Base-by-base conservation (phyloP, 1,140 invertebrate genomes). In the Gonioctena quinquepunctata region DNA sequence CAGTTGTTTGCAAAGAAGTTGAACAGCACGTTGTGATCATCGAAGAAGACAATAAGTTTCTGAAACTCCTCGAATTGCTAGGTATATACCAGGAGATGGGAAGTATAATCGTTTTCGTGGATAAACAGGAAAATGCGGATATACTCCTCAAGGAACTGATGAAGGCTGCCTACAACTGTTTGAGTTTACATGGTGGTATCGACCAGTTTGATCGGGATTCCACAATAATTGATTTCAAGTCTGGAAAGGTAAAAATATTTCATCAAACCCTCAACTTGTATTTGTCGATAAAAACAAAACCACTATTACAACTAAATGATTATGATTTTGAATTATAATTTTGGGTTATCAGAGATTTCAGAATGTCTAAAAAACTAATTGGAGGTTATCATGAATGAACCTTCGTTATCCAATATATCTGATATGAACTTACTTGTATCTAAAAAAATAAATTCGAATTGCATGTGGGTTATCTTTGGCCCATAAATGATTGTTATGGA, bases 181-280 rank as follows among this genome's bases (percentile, higher is more conserved):
- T 99, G 90, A 96, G 97, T 23, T 87, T 99, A 19, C 98, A 99
- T 82, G 98, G 98, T 56, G 98, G 96, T 77, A 99, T 99, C 77
- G 98, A 99, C 86, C 98, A 99, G 84, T 98, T 97, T 83, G 98
- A 99, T 86, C 88, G 98, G 73, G 98, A 99, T 85, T 97, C 95
- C 1, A 99, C 96, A 0, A 99, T 99, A 73, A 88, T 95, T 22
- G 97, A 99, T 83, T 99, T 99, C 83, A 99, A 99, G 86, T 90
- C 90, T 26, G 97, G 97, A 42, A 93, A 95, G 81, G 91, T 93
- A 61, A n/a, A n/a, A n/a, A n/a, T n/a, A n/a, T n/a, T n/a, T n/a
- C n/a, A n/a, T n/a, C n/a, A n/a, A n/a, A n/a, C n/a, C n/a, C n/a
- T n/a, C n/a, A n/a, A n/a, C n/a, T n/a, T n/a, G n/a, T n/a, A n/a